Base-by-base conservation (phyloP, 2,113 vertebrate genomes). In the Lonchura striata region DNA sequence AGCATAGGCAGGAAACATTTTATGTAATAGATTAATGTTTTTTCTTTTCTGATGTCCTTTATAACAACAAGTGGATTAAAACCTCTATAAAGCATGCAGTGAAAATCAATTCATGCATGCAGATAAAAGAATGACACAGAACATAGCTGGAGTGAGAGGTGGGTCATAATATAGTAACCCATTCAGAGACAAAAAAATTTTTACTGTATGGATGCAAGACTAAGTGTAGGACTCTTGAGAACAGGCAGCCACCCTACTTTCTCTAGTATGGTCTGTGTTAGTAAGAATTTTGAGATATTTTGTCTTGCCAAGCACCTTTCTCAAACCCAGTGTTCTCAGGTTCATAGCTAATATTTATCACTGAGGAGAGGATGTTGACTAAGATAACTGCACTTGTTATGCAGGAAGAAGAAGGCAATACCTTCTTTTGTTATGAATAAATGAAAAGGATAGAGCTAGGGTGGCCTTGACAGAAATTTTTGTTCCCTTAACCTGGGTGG, bases 121-220 rank as follows among this genome's bases (percentile, higher is more conserved):
- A 81, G 44, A 37, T 76, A 64, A 69, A 82, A 79, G 22, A 82
- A 37, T 50, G 53, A 10, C 39, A 68, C 9, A 35, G 53, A 54
- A 56, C 14, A 65, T 13, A 63, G 42, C n/a, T 66, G 42, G 9
- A 64, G 39, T 0, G 2, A 88, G 71, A 79, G 15, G 18, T 1
- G 28, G 5, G 25, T 66, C 30, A 49, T 7, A 56, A 21, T 15
- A 39, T 24, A 54, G 39, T 46, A 63, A 66, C 3, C 1, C 7
- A 49, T 78, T 52, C 47, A 41, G n/a, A 79, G 47, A n/a, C 11
- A 71, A 88, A 66, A 46, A 18, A 18, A 13, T 6, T 63, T 79
- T 49, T 47, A 42, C 30, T 79, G 11, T 0, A 1, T 2, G 1
- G 9, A 11, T 53, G 22, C 17, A 75, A 18, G 23, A 44, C 15